Percentiles rank a stretch among this genome's conserved stretches.
Evolutionary conservation across 1,140 invertebrate genomes (phyloP).

Genomic region (Tetramorium simillimum): DNA sequence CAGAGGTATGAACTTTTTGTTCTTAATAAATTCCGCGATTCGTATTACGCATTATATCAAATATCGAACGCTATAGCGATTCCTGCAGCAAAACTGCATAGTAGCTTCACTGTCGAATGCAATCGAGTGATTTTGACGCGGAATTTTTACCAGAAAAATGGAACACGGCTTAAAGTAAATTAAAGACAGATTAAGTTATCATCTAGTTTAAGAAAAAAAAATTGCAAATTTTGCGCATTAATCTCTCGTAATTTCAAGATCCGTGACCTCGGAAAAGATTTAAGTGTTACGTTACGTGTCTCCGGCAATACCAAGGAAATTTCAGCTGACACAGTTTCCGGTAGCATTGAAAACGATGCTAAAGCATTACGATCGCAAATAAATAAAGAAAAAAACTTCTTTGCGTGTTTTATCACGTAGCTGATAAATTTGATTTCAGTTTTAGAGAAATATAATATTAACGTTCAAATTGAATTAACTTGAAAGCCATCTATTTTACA

Average conservation of each 20-base stretch:
- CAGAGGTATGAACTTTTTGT: conserved; percentile 18
- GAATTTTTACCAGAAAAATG: not conserved
- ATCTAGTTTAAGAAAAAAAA: not conserved
- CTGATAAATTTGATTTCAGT: not conserved
- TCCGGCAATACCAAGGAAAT: not conserved
- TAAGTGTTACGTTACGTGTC: not conserved
- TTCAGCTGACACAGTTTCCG: not conserved
- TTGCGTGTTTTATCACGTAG: not conserved
- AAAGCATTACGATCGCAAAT: not conserved
- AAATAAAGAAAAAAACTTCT: not conserved
- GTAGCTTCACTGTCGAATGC: not conserved
- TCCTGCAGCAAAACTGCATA: not conserved
- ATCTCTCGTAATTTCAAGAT: not conserved
- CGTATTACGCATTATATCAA: not conserved
- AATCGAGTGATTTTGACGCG: not conserved
- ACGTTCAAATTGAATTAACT: conserved; percentile 22
- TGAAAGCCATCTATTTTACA: not conserved
- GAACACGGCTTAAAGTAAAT: not conserved
- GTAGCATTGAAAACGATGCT: not conserved
- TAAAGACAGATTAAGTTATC: not conserved
- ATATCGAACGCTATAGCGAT: not conserved
- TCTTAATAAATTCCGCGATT: conserved; percentile 18
- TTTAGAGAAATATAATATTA: not conserved
- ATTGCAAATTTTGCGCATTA: not conserved
- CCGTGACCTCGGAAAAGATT: not conserved